Evolutionary conservation across 2,113 vertebrate genomes (phyloP).

Genomic region (Ceuthmochares aereus): DNA sequence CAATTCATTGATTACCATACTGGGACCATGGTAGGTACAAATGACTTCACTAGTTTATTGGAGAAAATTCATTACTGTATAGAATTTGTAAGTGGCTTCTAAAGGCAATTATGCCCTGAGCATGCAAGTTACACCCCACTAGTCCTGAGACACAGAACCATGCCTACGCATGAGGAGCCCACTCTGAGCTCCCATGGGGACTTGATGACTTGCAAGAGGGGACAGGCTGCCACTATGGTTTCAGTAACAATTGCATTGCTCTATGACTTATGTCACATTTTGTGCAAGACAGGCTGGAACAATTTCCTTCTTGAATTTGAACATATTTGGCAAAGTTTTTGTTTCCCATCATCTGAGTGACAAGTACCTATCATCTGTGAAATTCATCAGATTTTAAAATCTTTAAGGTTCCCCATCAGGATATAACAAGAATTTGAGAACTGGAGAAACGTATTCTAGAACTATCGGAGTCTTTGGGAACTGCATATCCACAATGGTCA

Average conservation of each 20-base stretch:
- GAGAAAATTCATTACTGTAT: conserved; percentile 5
- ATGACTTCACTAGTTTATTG: not conserved
- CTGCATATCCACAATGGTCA: not conserved
- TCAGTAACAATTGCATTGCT: not conserved
- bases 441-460: not conserved
- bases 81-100: not conserved
- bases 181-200: not conserved
- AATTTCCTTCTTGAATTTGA: not conserved
- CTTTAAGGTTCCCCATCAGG: not conserved
- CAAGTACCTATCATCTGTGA: not conserved
- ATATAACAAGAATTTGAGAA: not conserved
- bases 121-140: not conserved
- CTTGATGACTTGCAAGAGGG: not conserved
- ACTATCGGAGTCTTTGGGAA: not conserved
- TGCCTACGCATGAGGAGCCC: not conserved
- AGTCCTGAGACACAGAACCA: not conserved
- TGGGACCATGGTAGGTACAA: not conserved
- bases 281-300: not conserved
- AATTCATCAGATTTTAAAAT: not conserved
- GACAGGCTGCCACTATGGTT: not conserved
- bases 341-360: not conserved
- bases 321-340: not conserved
- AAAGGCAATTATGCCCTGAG: not conserved
- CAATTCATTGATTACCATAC: conserved; percentile 5
- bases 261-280: not conserved